These are phyloP conservation scores for Novumbra hubbsi DNA, from an alignment of 2,797 vertebrate genomes.

Conservation along the genomic window DNA sequence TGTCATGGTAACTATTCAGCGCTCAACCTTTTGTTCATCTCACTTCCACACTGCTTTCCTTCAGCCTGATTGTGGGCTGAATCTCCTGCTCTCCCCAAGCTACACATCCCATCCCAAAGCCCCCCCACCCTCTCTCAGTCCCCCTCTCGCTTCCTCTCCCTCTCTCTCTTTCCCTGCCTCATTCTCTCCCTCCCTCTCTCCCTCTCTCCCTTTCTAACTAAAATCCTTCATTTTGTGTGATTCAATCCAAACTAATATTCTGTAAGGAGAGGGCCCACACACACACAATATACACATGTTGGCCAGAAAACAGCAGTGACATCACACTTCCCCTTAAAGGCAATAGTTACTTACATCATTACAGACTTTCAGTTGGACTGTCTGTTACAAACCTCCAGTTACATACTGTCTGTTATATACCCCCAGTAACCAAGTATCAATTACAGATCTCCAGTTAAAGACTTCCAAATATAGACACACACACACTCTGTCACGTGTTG, in stretches of 20 bases:
- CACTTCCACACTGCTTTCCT: constrained; percentile 55
- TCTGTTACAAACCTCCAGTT: no score
- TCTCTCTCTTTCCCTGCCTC: constrained; percentile 18
- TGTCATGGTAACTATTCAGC: constrained; percentile 76
- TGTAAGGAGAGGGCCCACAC: not conserved
- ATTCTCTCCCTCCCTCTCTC: constrained; percentile 24
- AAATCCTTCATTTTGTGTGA: constrained; percentile 60
- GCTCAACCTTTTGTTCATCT: constrained; percentile 60
- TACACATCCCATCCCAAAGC: constrained; percentile 1
- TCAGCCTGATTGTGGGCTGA: constrained; percentile 55
- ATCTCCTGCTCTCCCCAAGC: constrained; percentile 29
- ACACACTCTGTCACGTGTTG: constrained; percentile 12
- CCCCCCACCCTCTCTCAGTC: not conserved
- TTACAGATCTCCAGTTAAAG: not conserved
- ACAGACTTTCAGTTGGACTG: no score
- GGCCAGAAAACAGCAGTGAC: not conserved
- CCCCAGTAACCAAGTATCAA: no score
- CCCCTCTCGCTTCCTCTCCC: constrained; percentile 9
- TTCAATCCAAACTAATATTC: not conserved
- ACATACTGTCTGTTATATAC: no score
- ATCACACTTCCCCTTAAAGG: not conserved
- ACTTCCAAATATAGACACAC: not conserved
- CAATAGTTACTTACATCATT: not conserved
- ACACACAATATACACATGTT: not conserved
- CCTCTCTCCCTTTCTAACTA: constrained; percentile 27